These are phyloP conservation scores for Myrmecobius fasciatus DNA, from an alignment of 2,113 vertebrate genomes.

Conservation along the genomic window DNA sequence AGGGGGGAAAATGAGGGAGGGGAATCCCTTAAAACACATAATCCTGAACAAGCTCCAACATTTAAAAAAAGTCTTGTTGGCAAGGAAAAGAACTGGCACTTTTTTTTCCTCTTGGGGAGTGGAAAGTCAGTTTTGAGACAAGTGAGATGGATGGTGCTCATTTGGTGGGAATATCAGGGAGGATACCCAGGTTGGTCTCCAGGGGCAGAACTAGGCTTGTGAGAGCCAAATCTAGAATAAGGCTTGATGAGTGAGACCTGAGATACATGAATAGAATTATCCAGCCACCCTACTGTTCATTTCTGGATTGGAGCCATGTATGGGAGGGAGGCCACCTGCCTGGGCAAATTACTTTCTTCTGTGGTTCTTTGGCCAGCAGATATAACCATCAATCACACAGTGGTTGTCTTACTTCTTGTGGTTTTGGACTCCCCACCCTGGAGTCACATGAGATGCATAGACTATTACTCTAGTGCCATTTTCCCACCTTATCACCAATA, in stretches of 20 bases:
- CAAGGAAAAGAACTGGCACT: constrained; percentile 29
- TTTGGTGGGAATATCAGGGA: constrained; percentile 33
- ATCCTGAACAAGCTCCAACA: constrained; percentile 68
- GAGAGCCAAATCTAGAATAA: background rate
- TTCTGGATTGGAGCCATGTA: background rate
- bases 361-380: background rate
- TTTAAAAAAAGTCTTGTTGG: constrained; percentile 18
- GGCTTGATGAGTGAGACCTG: background rate
- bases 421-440: background rate
- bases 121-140: constrained; percentile 1
- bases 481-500: background rate
- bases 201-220: constrained; percentile 12
- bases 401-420: background rate
- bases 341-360: background rate
- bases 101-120: background rate
- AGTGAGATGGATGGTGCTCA: constrained; percentile 1
- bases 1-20: constrained; percentile 60
- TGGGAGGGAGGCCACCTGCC: background rate
- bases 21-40: constrained; percentile 66
- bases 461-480: background rate
- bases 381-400: background rate
- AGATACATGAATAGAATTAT: background rate
- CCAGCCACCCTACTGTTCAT: background rate
- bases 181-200: constrained; percentile 9
- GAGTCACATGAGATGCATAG: background rate